Conservation (phyloP, 2,888 invertebrate genomes). For the Dioctria rufipes region DNA sequence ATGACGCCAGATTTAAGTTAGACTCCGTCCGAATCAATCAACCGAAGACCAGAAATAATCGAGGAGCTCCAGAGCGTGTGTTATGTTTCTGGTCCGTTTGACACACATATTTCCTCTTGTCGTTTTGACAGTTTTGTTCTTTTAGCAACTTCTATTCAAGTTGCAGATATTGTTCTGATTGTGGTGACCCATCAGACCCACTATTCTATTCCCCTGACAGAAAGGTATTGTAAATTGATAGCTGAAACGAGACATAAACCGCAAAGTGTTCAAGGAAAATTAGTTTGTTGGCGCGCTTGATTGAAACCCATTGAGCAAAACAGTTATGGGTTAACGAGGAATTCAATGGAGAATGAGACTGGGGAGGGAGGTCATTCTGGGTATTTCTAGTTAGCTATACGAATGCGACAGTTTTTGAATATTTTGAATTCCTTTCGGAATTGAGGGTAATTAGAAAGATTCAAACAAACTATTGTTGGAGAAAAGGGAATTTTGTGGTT, state of each 20-base stretch:
- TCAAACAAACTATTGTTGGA: not conserved
- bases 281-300: slow-evolving; percentile 20
- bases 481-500: no score
- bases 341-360: not conserved
- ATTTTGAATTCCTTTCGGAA: not conserved
- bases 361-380: not conserved
- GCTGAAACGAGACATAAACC: slow-evolving; percentile 4
- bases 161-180: not conserved
- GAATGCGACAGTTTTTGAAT: not conserved
- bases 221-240: slow-evolving; percentile 1
- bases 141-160: not conserved
- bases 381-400: not conserved
- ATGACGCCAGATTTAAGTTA: not conserved
- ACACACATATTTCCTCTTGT: slow-evolving; percentile 17
- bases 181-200: not conserved
- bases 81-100: slow-evolving; percentile 26
- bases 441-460: not conserved
- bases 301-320: slow-evolving; percentile 4
- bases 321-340: not conserved
- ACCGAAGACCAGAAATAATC: slow-evolving; percentile 16
- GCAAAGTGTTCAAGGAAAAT: slow-evolving; percentile 34
- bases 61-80: not conserved
- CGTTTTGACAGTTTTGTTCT: not conserved
- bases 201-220: not conserved
- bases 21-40: slow-evolving; percentile 25